phyloP scores from a whole-genome alignment of 2,113 vertebrate genomes.

The Pseudolaguvia tuberculata region DNA sequence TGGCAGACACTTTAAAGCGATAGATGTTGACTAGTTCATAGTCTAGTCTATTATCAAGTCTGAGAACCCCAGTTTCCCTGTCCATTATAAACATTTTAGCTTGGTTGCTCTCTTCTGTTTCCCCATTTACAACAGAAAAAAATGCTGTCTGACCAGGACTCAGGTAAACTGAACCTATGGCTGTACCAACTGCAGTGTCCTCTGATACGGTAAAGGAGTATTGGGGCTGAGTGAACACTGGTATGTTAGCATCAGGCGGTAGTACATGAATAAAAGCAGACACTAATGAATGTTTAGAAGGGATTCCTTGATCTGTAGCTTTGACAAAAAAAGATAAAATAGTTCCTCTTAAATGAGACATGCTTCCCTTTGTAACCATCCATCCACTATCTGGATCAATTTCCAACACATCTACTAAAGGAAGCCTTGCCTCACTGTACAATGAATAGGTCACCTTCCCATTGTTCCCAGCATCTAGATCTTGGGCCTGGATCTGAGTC shows the following conservation, averaged over 20 bases:
- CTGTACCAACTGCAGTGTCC: slow-evolving; percentile 80
- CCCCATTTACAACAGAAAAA: slow-evolving; percentile 79
- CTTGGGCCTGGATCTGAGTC: slow-evolving; percentile 89
- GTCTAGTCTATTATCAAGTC: slow-evolving; percentile 83
- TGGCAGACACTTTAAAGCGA: slow-evolving; percentile 87
- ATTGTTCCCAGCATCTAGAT: slow-evolving; percentile 84
- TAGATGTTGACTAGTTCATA: slow-evolving; percentile 78
- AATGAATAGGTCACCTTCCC: slow-evolving; percentile 88
- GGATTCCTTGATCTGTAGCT: slow-evolving; percentile 85
- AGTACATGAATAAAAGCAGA: slow-evolving; percentile 94
- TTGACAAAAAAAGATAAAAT: slow-evolving; percentile 95
- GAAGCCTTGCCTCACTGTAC: slow-evolving; percentile 86
- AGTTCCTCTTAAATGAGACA: slow-evolving; percentile 83
- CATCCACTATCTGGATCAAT: slow-evolving; percentile 95
- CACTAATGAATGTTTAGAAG: slow-evolving; percentile 85
- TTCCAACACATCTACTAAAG: slow-evolving; percentile 86
- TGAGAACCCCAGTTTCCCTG: slow-evolving; percentile 80
- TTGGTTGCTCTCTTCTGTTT: slow-evolving; percentile 81
- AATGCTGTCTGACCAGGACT: slow-evolving; percentile 70
- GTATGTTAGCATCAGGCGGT: slow-evolving; percentile 78
- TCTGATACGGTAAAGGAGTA: slow-evolving; percentile 89
- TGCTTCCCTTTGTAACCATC: slow-evolving; percentile 93
- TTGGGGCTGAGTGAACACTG: slow-evolving; percentile 88
- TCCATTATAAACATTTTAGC: slow-evolving; percentile 83
- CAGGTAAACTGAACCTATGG: slow-evolving; percentile 81